A percentile compares a stretch with the other conserved stretches of the same genome.
Evolutionary conservation across 2,797 vertebrate genomes (phyloP).

Genomic region (Darevskia nairensis): DNA sequence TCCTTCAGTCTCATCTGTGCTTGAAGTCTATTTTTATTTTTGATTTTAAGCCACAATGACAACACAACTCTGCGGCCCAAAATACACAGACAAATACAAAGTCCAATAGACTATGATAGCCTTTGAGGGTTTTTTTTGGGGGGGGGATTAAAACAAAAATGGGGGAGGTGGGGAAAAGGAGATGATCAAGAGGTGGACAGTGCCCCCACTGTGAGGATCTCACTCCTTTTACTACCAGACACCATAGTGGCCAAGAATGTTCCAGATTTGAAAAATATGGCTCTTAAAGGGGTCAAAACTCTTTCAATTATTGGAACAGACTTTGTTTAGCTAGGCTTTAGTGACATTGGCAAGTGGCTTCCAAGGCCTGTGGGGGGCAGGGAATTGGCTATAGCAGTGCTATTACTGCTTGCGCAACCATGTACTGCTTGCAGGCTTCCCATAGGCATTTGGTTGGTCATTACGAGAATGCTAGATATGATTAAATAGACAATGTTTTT

Average conservation of each 20-base stretch:
- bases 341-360: neutral
- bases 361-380: neutral
- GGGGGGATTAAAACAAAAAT: conserved; percentile 42
- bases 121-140: conserved; percentile 12
- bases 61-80: conserved; percentile 36
- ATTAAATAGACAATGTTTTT: too few relatives aligned
- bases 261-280: neutral
- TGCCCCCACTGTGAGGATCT: conserved; percentile 42
- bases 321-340: neutral
- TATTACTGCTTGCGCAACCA: neutral
- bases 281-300: neutral
- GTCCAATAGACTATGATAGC: conserved; percentile 2
- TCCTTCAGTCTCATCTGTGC: neutral
- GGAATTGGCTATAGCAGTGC: neutral
- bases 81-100: neutral
- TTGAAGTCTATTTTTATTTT: conserved; percentile 42
- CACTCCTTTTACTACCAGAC: neutral
- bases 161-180: conserved; percentile 10
- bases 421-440: too few relatives aligned
- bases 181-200: neutral
- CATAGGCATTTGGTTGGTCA: too few relatives aligned
- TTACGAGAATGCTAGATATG: too few relatives aligned
- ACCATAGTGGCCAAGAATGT: neutral
- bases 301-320: conserved; percentile 3
- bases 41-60: conserved; percentile 47